These are phyloP conservation scores for Psilopogon haemacephalus DNA, from an alignment of 2,113 vertebrate species.

Conservation along the genomic window DNA sequence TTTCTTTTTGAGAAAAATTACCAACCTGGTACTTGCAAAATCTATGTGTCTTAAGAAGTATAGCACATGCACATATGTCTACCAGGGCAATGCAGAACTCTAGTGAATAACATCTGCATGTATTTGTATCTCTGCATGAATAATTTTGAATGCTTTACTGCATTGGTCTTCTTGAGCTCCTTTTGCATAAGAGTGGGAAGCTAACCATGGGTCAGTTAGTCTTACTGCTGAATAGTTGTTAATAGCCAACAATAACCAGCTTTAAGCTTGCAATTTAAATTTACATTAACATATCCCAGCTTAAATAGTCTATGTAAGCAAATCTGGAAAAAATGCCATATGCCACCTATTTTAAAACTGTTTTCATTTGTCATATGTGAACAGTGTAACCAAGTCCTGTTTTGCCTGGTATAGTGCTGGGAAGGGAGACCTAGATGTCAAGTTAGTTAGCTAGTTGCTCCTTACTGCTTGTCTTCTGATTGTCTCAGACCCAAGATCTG, in stretches of 20 bases:
- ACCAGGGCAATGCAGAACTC: not conserved
- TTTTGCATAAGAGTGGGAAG: not conserved
- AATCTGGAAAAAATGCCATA: not conserved
- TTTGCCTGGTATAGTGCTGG: not conserved
- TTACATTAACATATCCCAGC: not conserved
- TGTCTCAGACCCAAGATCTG: not conserved
- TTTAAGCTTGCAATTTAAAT: not conserved
- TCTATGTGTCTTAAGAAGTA: not conserved
- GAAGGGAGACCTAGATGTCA: not conserved
- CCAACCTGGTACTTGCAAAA: not conserved
- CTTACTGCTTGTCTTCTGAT: not conserved
- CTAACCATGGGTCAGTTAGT: not conserved
- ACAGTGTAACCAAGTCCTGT: not conserved
- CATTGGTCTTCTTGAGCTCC: not conserved
- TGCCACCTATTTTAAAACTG: not conserved
- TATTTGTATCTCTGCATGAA: not conserved
- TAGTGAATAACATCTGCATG: not conserved
- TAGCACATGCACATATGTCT: not conserved
- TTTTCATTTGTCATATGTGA: not conserved
- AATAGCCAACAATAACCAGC: not conserved
- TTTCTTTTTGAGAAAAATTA: not conserved
- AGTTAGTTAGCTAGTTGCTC: not conserved
- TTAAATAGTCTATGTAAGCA: not conserved
- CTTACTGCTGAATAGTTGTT: not conserved
- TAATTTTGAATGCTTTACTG: not conserved